phyloP scores from a whole-genome alignment of 2,888 invertebrate genomes.

The Drosophila algonquin region DNA sequence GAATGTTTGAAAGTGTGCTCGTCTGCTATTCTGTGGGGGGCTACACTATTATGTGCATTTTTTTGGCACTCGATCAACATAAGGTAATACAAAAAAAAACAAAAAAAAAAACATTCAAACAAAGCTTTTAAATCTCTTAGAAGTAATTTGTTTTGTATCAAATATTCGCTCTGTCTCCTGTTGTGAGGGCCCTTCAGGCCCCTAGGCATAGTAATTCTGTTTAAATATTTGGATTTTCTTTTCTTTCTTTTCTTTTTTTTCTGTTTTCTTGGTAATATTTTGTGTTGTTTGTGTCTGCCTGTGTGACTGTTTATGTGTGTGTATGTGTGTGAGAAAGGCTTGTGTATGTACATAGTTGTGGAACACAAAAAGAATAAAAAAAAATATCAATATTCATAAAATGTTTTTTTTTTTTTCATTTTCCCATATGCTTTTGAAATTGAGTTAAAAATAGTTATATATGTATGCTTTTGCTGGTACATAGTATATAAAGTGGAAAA shows the following conservation, averaged over 20 bases:
- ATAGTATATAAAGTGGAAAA: conserved; percentile 74
- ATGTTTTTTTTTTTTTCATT: conserved; percentile 34
- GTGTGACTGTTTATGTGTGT: conserved; percentile 1
- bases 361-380: conserved; percentile 36
- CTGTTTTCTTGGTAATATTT: background rate
- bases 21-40: conserved; percentile 9
- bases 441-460: conserved; percentile 48
- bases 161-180: conserved; percentile 24
- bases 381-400: conserved; percentile 38
- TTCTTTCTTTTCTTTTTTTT: background rate
- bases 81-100: conserved; percentile 1
- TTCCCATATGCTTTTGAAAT: conserved; percentile 45
- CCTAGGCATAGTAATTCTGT: conserved; percentile 23
- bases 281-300: background rate
- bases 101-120: background rate
- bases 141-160: conserved; percentile 25
- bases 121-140: conserved; percentile 27
- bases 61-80: conserved; percentile 39
- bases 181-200: conserved; percentile 1
- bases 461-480: conserved; percentile 39
- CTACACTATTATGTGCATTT: conserved; percentile 25
- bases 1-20: conserved; percentile 18
- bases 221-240: background rate
- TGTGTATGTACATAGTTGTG: conserved; percentile 40
- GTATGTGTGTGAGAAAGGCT: conserved; percentile 15